Evolutionary conservation across 2,888 invertebrate genomes (phyloP).

Genomic region (Cephus pygmeus): DNA sequence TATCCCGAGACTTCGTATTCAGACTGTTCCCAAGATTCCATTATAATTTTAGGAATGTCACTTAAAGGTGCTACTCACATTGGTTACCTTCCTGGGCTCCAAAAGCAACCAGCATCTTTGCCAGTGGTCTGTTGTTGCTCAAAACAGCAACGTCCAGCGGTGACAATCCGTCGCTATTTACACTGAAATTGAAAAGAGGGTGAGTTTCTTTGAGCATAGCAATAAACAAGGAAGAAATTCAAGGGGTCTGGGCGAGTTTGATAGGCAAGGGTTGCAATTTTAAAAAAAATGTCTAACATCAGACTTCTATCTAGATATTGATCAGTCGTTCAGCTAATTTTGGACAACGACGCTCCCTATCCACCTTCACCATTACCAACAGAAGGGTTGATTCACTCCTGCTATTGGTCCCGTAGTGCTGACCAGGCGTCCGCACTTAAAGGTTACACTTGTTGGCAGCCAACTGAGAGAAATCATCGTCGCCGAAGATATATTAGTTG

Average conservation of each 20-base stretch:
- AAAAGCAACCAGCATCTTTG: slow-evolving; percentile 88
- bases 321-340: not conserved
- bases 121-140: slow-evolving; percentile 88
- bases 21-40: not conserved
- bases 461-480: not conserved
- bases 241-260: not conserved
- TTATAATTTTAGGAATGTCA: not conserved
- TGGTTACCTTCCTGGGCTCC: slow-evolving; percentile 87
- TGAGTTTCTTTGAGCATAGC: not conserved
- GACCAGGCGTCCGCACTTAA: not conserved
- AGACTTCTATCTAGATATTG: not conserved
- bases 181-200: slow-evolving; percentile 69
- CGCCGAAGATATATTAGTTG: not conserved
- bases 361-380: not conserved
- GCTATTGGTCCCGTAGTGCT: not conserved
- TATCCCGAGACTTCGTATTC: not conserved
- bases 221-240: not conserved
- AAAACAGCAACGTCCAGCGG: slow-evolving; percentile 94
- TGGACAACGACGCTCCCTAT: not conserved
- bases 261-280: not conserved
- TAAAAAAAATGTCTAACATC: not conserved
- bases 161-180: slow-evolving; percentile 89
- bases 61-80: slow-evolving; percentile 72
- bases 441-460: not conserved
- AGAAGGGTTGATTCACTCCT: not conserved